A percentile compares a stretch with the other conserved stretches of the same genome.
These are phyloP conservation scores for Pseudocheirus occidentalis DNA, from an alignment of 2,797 vertebrate genomes.

Conservation along the genomic window DNA sequence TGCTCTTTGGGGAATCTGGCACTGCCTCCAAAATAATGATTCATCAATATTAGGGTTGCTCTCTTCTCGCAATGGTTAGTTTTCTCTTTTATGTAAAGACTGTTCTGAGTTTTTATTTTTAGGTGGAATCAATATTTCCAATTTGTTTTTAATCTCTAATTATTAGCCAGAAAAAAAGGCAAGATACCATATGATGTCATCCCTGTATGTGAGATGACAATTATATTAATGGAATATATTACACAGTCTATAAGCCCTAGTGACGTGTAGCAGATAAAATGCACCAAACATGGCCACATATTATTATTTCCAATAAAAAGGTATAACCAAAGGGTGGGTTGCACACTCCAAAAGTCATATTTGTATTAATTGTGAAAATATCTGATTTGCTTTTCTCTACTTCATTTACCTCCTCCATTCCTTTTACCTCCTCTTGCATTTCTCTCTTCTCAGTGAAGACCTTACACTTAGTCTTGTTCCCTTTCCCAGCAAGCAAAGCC, in stretches of 20 bases:
- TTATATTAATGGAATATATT: slow-evolving; percentile 37
- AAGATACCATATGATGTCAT: slow-evolving; percentile 26
- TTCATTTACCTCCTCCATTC: neutral
- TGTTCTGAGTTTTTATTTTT: slow-evolving; percentile 5
- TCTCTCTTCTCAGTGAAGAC: neutral
- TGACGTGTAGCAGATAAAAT: slow-evolving; percentile 9
- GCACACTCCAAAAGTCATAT: neutral
- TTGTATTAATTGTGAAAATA: slow-evolving; percentile 8
- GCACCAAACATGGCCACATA: neutral
- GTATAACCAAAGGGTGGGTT: slow-evolving; percentile 8
- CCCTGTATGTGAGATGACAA: slow-evolving; percentile 1
- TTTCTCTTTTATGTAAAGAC: slow-evolving; percentile 40
- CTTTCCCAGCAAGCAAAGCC: neutral
- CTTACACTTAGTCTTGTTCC: neutral
- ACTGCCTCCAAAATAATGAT: neutral
- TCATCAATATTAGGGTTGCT: neutral
- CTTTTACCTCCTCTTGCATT: slow-evolving; percentile 4
- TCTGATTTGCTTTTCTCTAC: neutral
- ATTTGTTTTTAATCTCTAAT: slow-evolving; percentile 32
- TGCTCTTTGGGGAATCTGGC: neutral
- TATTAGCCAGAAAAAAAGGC: slow-evolving; percentile 9
- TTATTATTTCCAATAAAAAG: slow-evolving; percentile 16
- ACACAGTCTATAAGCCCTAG: neutral
- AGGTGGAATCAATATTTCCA: neutral
- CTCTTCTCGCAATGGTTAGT: neutral